These are phyloP conservation scores for Rhabdomys dilectus DNA, from an alignment of 2,113 vertebrate species.

Conservation along the genomic window DNA sequence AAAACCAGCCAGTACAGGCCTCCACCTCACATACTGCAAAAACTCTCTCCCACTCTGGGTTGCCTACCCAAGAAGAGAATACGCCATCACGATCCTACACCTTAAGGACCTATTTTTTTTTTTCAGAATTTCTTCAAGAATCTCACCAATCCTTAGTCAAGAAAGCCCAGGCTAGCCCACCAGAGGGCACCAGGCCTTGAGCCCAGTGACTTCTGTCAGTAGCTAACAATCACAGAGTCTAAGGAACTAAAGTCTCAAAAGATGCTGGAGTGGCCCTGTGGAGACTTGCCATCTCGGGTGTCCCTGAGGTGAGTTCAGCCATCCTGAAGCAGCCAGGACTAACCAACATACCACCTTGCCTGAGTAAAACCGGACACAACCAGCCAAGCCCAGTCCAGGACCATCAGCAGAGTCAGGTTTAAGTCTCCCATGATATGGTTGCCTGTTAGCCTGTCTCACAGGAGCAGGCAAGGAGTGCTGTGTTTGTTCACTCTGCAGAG, in stretches of 20 bases:
- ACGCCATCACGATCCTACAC: background rate
- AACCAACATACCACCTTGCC: background rate
- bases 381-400: background rate
- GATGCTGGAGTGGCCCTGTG: too few species aligned
- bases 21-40: background rate
- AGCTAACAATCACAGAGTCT: too few species aligned
- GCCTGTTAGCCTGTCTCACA: background rate
- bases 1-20: too few species aligned
- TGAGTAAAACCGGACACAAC: background rate
- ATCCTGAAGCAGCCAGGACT: too few species aligned
- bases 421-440: background rate
- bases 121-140: background rate
- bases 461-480: accelerated
- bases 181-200: background rate
- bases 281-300: too few species aligned
- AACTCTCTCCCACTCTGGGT: background rate
- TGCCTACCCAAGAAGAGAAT: accelerated
- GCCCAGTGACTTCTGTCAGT: background rate
- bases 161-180: background rate
- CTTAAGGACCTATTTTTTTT: background rate
- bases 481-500: background rate
- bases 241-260: too few species aligned
- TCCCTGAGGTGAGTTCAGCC: too few species aligned
- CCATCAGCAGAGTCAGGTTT: background rate
- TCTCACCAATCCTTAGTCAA: background rate